These are phyloP conservation scores for Amphipyra tragopoginis DNA, from an alignment of 2,888 invertebrate species.

Conservation along the genomic window DNA sequence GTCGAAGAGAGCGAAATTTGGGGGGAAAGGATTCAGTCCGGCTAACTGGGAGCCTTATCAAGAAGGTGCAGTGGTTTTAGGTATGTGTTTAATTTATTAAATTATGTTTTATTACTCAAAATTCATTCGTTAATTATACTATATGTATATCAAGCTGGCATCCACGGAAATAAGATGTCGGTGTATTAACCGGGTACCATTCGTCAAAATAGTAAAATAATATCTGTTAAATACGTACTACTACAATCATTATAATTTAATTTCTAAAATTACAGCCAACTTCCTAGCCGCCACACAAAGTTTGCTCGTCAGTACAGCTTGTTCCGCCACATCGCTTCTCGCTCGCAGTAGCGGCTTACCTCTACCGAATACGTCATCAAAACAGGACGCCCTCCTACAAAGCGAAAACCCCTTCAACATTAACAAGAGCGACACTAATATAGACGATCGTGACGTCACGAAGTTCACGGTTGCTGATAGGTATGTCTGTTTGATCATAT, in stretches of 20 bases:
- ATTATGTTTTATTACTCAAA: no score
- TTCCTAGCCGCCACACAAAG: slow-evolving; percentile 91
- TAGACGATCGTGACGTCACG: slow-evolving; percentile 79
- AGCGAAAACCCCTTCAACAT: slow-evolving; percentile 80
- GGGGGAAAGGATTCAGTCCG: slow-evolving; percentile 82
- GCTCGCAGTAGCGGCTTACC: slow-evolving; percentile 93
- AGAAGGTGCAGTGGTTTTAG: slow-evolving; percentile 89
- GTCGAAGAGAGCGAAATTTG: slow-evolving; percentile 81
- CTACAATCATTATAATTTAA: no score
- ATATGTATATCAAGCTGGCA: no score
- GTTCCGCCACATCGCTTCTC: slow-evolving; percentile 93
- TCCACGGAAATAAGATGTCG: no score
- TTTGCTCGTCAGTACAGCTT: slow-evolving; percentile 92
- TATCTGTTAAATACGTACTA: no score
- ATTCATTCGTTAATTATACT: no score
- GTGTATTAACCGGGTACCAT: no score
- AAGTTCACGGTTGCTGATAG: slow-evolving; percentile 92
- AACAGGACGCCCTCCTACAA: slow-evolving; percentile 77
- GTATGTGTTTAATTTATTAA: slow-evolving; percentile 75
- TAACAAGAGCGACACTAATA: slow-evolving; percentile 63
- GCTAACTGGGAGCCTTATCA: slow-evolving; percentile 90
- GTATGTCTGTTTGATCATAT: slow-evolving; percentile 2
- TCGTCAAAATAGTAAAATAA: no score
- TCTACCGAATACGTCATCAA: slow-evolving; percentile 84
- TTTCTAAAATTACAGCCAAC: slow-evolving; percentile 87